phyloP scores from a whole-genome alignment of 92 coral and sea anemone genomes.

The Actinernus sp. region DNA sequence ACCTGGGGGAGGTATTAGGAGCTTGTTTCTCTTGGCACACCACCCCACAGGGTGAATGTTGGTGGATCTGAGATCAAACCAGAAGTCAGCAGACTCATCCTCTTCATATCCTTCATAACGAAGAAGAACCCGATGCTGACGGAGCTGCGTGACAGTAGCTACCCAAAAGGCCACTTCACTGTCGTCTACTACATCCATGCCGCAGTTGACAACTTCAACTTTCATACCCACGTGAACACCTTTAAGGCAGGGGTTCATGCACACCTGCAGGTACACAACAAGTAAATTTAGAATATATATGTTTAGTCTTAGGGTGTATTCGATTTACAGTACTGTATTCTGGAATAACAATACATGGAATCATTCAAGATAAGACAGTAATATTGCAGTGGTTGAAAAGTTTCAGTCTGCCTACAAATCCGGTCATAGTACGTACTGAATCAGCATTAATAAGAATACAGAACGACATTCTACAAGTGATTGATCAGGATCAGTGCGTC shows the following conservation, averaged over 20 bases:
- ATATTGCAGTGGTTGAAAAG: too few species aligned
- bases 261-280: slow-evolving; percentile 62
- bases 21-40: slow-evolving; percentile 98
- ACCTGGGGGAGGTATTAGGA: slow-evolving; percentile 98
- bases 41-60: slow-evolving; percentile 99
- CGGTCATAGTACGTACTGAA: too few species aligned
- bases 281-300: too few species aligned
- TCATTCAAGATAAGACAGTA: too few species aligned
- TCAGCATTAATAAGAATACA: too few species aligned
- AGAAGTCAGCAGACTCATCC: slow-evolving; percentile 87
- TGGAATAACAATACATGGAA: too few species aligned
- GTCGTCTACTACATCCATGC: slow-evolving; percentile 91
- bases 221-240: slow-evolving; percentile 99
- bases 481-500: too few species aligned
- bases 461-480: too few species aligned
- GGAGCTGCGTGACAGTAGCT: slow-evolving; percentile 90
- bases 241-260: slow-evolving; percentile 93
- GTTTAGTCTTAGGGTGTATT: too few species aligned
- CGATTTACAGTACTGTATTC: too few species aligned
- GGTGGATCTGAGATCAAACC: slow-evolving; percentile 95
- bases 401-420: too few species aligned
- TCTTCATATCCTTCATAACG: slow-evolving; percentile 98
- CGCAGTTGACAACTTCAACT: slow-evolving; percentile 95
- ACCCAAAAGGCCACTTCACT: slow-evolving; percentile 99
- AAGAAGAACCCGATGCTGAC: slow-evolving; percentile 90